phyloP scores from a whole-genome alignment of 2,797 vertebrate genomes.

The Mormyrus hasselquistii region DNA sequence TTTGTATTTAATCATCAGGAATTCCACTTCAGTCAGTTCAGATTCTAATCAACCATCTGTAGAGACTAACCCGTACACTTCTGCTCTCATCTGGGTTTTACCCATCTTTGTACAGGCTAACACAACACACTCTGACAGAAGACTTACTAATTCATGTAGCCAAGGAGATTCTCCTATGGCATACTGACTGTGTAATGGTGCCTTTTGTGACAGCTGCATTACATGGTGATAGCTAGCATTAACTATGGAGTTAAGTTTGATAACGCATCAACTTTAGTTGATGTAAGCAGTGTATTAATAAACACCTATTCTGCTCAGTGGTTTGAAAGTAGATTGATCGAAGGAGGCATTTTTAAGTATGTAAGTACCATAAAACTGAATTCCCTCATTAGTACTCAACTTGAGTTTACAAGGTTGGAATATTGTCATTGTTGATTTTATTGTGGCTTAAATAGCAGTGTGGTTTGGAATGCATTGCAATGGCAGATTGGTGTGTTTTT shows the following conservation, averaged over 20 bases:
- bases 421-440: neutral
- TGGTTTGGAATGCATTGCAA: neutral
- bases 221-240: neutral
- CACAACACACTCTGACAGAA: neutral
- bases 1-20: neutral
- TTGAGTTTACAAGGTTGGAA: neutral
- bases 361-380: neutral
- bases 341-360: neutral
- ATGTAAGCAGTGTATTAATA: neutral
- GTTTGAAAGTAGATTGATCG: neutral
- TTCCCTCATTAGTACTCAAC: neutral
- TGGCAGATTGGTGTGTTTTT: neutral
- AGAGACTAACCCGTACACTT: neutral
- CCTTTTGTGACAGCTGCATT: neutral
- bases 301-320: neutral
- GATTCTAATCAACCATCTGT: neutral
- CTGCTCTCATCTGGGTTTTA: neutral
- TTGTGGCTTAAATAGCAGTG: neutral
- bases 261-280: neutral
- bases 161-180: neutral
- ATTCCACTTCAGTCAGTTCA: neutral
- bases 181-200: neutral
- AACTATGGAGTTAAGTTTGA: neutral
- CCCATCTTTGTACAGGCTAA: neutral
- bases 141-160: neutral